Conservation (phyloP, 2,113 vertebrate species). For the Pampusana beccarii region DNA sequence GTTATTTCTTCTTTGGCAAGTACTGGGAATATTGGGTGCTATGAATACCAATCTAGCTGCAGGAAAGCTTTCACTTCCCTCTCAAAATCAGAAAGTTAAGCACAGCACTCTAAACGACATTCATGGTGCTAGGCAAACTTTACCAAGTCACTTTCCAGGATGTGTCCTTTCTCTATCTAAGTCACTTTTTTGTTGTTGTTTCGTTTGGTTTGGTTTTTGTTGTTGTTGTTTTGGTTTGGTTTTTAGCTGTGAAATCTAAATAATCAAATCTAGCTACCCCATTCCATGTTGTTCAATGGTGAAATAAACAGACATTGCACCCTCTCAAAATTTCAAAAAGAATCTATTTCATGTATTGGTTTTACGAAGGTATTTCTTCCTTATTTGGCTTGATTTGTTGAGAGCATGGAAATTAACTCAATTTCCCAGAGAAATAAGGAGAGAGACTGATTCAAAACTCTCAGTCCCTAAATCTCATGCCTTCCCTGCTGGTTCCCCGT, state of each 20-base stretch:
- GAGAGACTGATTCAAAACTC: not conserved
- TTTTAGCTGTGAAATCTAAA: not conserved
- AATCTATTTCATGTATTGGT: not conserved
- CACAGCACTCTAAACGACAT: accelerated
- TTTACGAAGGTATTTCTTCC: accelerated
- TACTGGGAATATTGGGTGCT: not conserved
- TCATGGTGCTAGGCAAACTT: not conserved
- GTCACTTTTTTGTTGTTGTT: accelerated
- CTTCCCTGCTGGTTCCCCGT: not conserved
- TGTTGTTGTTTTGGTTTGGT: not conserved
- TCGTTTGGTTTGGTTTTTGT: not conserved
- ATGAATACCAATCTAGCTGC: not conserved
- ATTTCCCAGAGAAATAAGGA: not conserved
- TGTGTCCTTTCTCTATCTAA: not conserved
- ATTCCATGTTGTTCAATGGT: accelerated
- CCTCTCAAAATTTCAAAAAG: not conserved
- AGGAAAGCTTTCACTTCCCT: not conserved
- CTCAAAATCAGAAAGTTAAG: not conserved
- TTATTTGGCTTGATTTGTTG: not conserved
- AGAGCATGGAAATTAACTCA: not conserved
- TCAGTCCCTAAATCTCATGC: not conserved
- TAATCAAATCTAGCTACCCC: not conserved
- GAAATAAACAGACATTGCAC: not conserved
- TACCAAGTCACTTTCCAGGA: not conserved
- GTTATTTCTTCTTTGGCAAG: accelerated